A percentile compares a stretch with the other conserved stretches of the same genome.
These are phyloP conservation scores for Meghimatium bilineatum DNA, from an alignment of 2,888 invertebrate species.

Conservation along the genomic window DNA sequence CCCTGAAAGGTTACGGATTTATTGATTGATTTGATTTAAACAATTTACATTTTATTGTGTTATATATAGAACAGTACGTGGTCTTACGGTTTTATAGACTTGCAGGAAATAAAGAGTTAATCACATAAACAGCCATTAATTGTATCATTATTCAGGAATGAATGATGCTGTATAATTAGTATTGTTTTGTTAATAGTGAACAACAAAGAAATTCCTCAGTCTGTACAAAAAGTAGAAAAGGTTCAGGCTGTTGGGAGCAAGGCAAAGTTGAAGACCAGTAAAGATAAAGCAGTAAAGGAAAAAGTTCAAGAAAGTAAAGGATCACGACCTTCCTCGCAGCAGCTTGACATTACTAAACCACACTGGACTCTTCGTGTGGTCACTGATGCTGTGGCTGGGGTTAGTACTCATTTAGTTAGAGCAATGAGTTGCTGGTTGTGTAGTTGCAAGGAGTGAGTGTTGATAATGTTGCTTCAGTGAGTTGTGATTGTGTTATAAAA, in stretches of 20 bases:
- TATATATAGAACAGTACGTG: no score
- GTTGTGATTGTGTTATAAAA: not conserved
- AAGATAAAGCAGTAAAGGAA: constrained; percentile 69
- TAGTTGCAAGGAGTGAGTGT: not conserved
- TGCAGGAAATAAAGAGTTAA: no score
- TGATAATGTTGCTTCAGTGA: not conserved
- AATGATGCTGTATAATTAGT: no score
- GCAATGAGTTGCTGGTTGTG: not conserved
- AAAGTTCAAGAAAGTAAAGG: constrained; percentile 62
- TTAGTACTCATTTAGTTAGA: constrained; percentile 57
- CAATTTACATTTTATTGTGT: no score
- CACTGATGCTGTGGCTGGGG: constrained; percentile 72
- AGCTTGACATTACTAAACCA: constrained; percentile 75
- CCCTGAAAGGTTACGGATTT: no score
- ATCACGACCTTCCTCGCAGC: constrained; percentile 73
- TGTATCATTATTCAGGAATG: no score
- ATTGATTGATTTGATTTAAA: no score
- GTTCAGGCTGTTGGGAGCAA: constrained; percentile 60
- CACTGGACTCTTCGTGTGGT: constrained; percentile 75
- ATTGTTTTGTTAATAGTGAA: constrained; percentile 59
- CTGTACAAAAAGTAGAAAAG: constrained; percentile 68
- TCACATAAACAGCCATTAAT: no score
- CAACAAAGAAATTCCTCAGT: constrained; percentile 67
- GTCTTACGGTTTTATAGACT: no score
- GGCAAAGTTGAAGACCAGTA: constrained; percentile 66